Base-by-base conservation (phyloP, 1,140 invertebrate genomes). In the Pseudomyrmex pallidus region DNA sequence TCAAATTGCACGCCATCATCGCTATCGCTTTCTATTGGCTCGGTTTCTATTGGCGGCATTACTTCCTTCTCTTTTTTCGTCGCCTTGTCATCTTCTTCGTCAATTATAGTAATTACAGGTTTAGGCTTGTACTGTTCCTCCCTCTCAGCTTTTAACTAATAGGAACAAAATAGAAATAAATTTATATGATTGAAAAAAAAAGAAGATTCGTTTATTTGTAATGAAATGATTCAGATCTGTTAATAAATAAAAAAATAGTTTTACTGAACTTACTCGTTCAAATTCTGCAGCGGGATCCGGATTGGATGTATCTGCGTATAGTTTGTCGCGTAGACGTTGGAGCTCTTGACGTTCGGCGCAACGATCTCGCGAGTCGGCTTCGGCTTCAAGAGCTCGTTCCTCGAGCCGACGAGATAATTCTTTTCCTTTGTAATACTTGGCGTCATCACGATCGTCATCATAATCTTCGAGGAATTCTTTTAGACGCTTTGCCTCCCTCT, bases 391-490 rank as follows among this genome's bases (percentile, higher is more conserved):
- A 64, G 98, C 97, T 83, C 99, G 95, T 90, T 99, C 98, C 62
- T 97, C 97, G 59, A 99, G 94, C n/a, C 98, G 95, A 82, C 97
- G 96, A 91, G 97, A 97, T 63, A 99, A 94, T 91, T 98, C 98
- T 93, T 98, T 97, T 50, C 98, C 98, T 96, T 98, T 99, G 94
- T 99, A 99, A 95, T 98, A 99, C 93, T 99, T 99, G 44, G 97
- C 95, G 93, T 99, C 99, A 94, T 99, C 98, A 66, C 98, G 95
- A 94, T 99, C 98, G 93, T 99, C 99, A 93, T 99, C 98, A 92
- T 99, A 99, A 94, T 99, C 99, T 94, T 99, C 99, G 10, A 99
- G 95, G 93, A 99, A 99, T 95, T 99, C 98, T 93, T 99, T 99
- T 13, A 99, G 95, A 57, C 98, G 95, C 94, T 98, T 98, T 0